Conservation (phyloP, 2,113 vertebrate genomes). For the Scartelaos histophorus region DNA sequence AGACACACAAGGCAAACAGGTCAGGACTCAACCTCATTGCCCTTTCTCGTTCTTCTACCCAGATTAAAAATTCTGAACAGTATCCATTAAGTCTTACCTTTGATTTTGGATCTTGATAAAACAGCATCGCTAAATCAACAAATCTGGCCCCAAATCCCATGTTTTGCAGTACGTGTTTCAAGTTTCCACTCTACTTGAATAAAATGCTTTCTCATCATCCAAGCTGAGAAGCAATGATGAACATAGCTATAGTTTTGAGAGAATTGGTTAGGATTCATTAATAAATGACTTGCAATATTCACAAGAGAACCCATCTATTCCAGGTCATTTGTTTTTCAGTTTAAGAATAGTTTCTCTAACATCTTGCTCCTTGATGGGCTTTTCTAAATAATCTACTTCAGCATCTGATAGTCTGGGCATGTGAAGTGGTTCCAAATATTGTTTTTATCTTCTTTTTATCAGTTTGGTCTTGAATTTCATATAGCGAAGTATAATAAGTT, state of each 20-base stretch:
- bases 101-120: not conserved
- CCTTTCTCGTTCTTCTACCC: not conserved
- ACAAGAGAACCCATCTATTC: no score
- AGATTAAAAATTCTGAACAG: not conserved
- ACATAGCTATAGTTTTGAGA: not conserved
- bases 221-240: not conserved
- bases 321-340: no score
- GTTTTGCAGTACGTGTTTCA: not conserved
- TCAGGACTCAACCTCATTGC: not conserved
- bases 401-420: no score
- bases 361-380: no score
- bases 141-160: not conserved
- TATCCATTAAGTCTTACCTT: not conserved
- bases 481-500: no score
- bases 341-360: no score
- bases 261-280: no score
- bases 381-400: no score
- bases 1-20: not conserved
- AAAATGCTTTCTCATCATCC: not conserved
- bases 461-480: no score
- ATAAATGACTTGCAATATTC: no score
- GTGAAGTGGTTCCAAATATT: no score
- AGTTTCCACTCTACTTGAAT: not conserved
- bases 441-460: no score
- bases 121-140: not conserved